Conservation (phyloP, 2,888 invertebrate species). For the Leptopilina drosophilae region DNA sequence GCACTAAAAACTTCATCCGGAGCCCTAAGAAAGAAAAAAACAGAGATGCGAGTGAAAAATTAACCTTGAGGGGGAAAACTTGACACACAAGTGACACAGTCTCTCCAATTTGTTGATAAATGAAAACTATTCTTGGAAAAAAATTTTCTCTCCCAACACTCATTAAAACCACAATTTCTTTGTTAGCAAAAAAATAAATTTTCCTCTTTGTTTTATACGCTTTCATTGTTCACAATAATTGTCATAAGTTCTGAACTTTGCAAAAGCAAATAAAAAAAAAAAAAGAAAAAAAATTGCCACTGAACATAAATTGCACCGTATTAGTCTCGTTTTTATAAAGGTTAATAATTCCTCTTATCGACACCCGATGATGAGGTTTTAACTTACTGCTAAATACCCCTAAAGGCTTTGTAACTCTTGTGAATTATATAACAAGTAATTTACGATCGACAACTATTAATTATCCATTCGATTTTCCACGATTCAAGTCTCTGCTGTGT, state of each 20-base stretch:
- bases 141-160: not conserved
- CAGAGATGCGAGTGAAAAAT: too few relatives aligned
- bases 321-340: constrained; percentile 51
- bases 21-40: too few relatives aligned
- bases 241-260: not conserved
- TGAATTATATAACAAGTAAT: constrained; percentile 61
- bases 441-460: constrained; percentile 59
- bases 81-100: constrained; percentile 4
- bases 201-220: not conserved
- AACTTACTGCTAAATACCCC: constrained; percentile 48
- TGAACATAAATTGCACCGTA: constrained; percentile 46
- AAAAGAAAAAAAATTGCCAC: constrained; percentile 15
- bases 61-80: too few relatives aligned
- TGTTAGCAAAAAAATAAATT: not conserved
- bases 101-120: not conserved
- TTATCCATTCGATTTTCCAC: constrained; percentile 57
- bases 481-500: constrained; percentile 45
- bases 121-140: not conserved
- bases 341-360: constrained; percentile 53
- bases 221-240: constrained; percentile 17
- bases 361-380: constrained; percentile 49
- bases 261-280: too few relatives aligned
- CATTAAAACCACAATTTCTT: constrained; percentile 4
- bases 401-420: constrained; percentile 46
- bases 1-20: too few relatives aligned